Base-by-base conservation (phyloP, 2,797 vertebrate genomes). In the Danio jaintianensis region DNA sequence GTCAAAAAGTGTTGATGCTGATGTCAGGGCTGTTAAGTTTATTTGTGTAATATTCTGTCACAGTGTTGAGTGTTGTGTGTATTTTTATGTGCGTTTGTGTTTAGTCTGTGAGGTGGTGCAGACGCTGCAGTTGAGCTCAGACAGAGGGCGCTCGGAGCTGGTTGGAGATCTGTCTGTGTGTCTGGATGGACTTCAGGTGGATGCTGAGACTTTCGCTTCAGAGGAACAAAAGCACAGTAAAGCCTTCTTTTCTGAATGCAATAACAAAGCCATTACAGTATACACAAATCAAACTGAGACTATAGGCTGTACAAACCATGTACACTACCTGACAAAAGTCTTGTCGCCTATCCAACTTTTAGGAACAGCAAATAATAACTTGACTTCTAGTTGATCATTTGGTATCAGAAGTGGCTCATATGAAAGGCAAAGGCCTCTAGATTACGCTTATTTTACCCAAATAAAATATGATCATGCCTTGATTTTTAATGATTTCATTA, bases 161-260 rank as follows among this genome's bases (percentile, higher is more conserved):
- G 95, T 98, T 67, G 97, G 98, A 88, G 97, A 99, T 82, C 90
- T 99, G 74, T 98, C 95, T 0, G 93, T 99, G 78, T 98, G 96
- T 89, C 91, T 99, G 68, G 96, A 99, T 67, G 98, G 98, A n/a
- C 93, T 95, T 92, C 92, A 90, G 0, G 92, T 94, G 8, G 96
- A 99, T 87, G 92, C 95, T 0, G 97, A 98, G 83, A 89, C 84
- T 12, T 92, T 95, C 10, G 85, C 89, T 13, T 82, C 83, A 0
- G 92, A 91, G 83, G 93, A 94, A 84, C 90, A 73, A 76, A 90
- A 91, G 69, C 85, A 88, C 40, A 87, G 94, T 94, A 9, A 69
- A n/a, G n/a, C n/a, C 55, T 38, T 7, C 7, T 12, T 62, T 67
- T 7, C 9, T 48, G 10, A 13, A 73, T 43, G 7, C 43, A 38